Conservation (phyloP, 2,888 invertebrate species). For the Micoletzkya japonica region DNA sequence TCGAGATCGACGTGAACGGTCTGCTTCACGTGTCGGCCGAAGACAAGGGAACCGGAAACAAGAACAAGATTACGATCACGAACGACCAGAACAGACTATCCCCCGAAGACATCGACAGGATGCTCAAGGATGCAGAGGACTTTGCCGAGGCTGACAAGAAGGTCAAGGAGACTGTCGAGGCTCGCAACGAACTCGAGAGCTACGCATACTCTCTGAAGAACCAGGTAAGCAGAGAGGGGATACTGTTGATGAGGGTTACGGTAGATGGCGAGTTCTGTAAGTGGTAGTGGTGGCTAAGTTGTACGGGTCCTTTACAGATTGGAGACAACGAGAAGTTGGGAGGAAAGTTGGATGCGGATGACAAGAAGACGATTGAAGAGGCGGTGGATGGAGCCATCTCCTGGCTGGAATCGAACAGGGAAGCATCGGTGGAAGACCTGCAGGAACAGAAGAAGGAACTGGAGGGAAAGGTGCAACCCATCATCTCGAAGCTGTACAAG, state of each 20-base stretch:
- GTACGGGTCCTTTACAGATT: slow-evolving; percentile 69
- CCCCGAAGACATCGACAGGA: slow-evolving; percentile 95
- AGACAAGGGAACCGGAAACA: slow-evolving; percentile 97
- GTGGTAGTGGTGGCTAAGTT: background rate
- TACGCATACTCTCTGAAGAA: slow-evolving; percentile 97
- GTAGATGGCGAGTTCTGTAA: background rate
- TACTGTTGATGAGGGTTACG: background rate
- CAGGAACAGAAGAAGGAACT: slow-evolving; percentile 72
- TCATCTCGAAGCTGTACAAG: slow-evolving; percentile 90
- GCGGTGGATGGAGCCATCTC: slow-evolving; percentile 95
- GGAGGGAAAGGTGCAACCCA: slow-evolving; percentile 92
- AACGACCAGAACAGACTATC: slow-evolving; percentile 94
- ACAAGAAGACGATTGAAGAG: slow-evolving; percentile 88
- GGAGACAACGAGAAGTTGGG: slow-evolving; percentile 95
- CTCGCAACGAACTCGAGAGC: slow-evolving; percentile 93
- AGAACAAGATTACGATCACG: slow-evolving; percentile 97
- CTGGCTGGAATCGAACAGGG: slow-evolving; percentile 89
- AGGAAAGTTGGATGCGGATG: slow-evolving; percentile 79
- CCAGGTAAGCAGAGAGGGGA: slow-evolving; percentile 47
- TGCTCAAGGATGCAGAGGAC: slow-evolving; percentile 98
- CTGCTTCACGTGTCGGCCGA: slow-evolving; percentile 82
- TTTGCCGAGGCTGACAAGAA: slow-evolving; percentile 99
- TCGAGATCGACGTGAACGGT: slow-evolving; percentile 70
- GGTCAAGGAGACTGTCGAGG: slow-evolving; percentile 73
- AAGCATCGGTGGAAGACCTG: slow-evolving; percentile 25